Evolutionary conservation across 2,797 vertebrate species (phyloP).

Genomic region (Tenualosa thibaudeaui): DNA sequence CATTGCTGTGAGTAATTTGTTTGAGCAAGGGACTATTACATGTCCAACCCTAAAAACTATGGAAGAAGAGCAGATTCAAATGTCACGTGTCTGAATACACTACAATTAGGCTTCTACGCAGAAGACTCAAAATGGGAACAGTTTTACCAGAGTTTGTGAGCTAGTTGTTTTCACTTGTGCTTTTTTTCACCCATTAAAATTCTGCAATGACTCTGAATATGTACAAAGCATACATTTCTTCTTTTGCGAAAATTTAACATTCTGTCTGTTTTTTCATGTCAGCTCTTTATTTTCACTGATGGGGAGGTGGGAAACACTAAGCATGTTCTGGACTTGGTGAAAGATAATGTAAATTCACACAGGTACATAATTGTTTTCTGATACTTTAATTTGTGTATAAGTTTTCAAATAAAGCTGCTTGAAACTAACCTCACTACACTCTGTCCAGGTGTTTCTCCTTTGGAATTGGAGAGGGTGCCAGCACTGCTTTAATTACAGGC

Average conservation of each 20-base stretch:
- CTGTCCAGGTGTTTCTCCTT: conserved; percentile 72
- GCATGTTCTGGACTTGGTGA: conserved; percentile 66
- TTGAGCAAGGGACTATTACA: no score
- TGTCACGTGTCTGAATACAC: no score
- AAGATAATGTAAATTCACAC: conserved; percentile 63
- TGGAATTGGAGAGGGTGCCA: conserved; percentile 85
- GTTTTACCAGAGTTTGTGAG: no score
- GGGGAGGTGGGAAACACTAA: conserved; percentile 73
- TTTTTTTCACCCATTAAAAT: background rate
- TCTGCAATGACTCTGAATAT: background rate
- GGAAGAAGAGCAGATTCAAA: no score
- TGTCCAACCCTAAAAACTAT: no score
- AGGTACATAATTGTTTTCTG: conserved; percentile 59
- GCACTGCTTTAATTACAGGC: conserved; percentile 80
- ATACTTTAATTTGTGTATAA: conserved; percentile 14
- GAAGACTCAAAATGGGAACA: no score
- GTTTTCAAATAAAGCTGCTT: background rate
- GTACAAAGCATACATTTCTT: background rate
- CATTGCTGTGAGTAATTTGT: background rate
- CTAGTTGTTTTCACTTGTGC: background rate
- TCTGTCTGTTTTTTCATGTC: background rate
- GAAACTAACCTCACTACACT: background rate
- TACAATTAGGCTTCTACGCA: no score
- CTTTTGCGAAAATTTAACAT: background rate
- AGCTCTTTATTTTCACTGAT: conserved; percentile 81